Evolutionary conservation across 2,113 vertebrate genomes (phyloP).

Genomic region (Sylvicapra grimmia): DNA sequence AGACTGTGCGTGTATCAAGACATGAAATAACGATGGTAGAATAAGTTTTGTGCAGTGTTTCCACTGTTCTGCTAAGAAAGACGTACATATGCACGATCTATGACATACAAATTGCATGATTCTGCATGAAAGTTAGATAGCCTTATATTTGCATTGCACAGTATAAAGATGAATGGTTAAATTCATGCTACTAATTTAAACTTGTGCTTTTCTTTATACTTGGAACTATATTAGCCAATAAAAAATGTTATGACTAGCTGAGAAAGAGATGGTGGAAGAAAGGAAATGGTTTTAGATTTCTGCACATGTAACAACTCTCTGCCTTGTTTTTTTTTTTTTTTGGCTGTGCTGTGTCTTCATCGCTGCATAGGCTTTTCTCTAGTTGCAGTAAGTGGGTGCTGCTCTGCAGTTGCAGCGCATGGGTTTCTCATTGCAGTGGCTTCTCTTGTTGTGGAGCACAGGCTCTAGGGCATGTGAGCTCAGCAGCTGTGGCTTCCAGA

Average conservation of each 20-base stretch:
- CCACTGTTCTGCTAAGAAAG: background rate
- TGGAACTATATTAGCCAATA: background rate
- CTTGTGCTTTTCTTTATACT: background rate
- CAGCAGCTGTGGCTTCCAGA: background rate
- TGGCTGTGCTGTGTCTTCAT: background rate
- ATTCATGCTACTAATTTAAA: background rate
- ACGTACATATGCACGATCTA: accelerated
- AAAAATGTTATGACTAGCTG: background rate
- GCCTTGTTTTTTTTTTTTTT: too few species aligned
- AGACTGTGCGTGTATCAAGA: accelerated
- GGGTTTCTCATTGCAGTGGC: background rate
- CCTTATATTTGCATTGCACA: background rate
- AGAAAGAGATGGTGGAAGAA: background rate
- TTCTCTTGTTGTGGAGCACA: background rate
- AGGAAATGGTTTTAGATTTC: background rate
- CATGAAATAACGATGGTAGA: background rate
- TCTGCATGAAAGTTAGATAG: background rate
- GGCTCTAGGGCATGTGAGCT: background rate
- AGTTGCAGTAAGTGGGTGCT: background rate
- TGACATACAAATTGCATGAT: background rate
- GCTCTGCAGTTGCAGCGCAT: background rate
- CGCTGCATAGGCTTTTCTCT: background rate
- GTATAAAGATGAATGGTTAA: background rate
- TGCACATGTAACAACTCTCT: too few species aligned
- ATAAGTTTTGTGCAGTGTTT: background rate